Evolutionary conservation across 1,140 invertebrate species (phyloP), one percentile per base, ranked within the genome.

Genomic region (Heliconius himera): DNA sequence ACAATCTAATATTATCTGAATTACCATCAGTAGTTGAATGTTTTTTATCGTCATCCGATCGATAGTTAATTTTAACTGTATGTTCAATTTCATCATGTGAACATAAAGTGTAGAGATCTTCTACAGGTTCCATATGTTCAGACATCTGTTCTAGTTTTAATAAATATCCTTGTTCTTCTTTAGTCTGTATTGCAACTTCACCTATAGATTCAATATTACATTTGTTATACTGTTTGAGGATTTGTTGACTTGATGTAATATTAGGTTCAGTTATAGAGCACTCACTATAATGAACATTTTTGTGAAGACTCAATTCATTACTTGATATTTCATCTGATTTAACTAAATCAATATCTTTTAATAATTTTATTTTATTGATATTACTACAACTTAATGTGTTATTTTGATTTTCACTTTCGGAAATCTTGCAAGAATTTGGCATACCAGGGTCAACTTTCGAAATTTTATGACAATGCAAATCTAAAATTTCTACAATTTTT

Each of bases 381-480:
- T 56, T 56, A 20, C n/a, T 56, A 56, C 54, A 56, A 22, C 8
- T 56, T 22, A 56, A 22, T 73, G 29, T 20, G n/a, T 49, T 73
- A 36, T 73, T n/a, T 36, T 51, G 49, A 18, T 18, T 18, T 70
- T 56, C 3, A 8, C 33, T 51, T 56, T 54, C 26, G 26, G 2
- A 51, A 51, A 16, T 66, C 8, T 66, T 29, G 20, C 70, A 72
- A n/a, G 36, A 54, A 71, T 22, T 38, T n/a, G 36, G 13, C 8
- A 9, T 1, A 9, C n/a, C 8, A 16, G 49, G 3, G 73, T 56
- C 73, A 56, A 49, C 38, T 81, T 78, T 78, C 20, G 26, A 81
- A 60, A 78, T 76, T 73, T 81, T 81, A 41, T 41, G 26, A 22
- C 66, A 33, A 54, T 74, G 73, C 29, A 38, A 78, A 20, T 70